phyloP scores from a whole-genome alignment of 2,113 vertebrate species.

The Athene cunicularia region DNA sequence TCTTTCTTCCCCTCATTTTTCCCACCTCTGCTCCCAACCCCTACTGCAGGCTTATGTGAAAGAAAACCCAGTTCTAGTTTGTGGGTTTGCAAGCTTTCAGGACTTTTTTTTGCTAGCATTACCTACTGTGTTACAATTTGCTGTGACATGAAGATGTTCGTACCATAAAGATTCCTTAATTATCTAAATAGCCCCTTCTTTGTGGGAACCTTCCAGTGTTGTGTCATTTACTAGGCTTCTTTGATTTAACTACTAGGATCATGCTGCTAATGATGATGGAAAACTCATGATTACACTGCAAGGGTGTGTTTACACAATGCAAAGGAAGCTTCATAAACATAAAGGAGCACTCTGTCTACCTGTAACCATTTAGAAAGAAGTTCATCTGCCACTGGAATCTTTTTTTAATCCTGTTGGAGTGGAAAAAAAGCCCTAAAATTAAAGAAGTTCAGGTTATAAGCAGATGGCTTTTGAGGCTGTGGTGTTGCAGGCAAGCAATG shows the following conservation, averaged over 20 bases:
- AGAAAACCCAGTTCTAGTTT: background rate
- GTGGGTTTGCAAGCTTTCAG: background rate
- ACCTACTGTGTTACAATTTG: background rate
- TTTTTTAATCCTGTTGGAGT: background rate
- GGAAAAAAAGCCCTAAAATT: background rate
- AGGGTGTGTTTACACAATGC: slow-evolving; percentile 33
- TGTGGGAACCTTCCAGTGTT: background rate
- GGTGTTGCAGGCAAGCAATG: background rate
- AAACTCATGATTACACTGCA: background rate
- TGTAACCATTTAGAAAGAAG: background rate
- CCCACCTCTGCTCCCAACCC: background rate
- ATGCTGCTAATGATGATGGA: slow-evolving; percentile 52
- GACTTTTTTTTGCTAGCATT: background rate
- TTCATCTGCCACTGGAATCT: background rate
- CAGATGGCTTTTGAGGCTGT: background rate
- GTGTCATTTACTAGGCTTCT: background rate
- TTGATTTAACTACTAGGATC: slow-evolving; percentile 46
- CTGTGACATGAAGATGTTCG: background rate
- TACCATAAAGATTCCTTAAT: slow-evolving; percentile 55
- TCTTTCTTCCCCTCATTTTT: background rate
- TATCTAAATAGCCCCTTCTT: slow-evolving; percentile 50
- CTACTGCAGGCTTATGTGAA: background rate
- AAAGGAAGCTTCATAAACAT: background rate
- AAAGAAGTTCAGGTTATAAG: background rate
- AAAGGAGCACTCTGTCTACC: background rate